Percentiles rank a stretch among this genome's conserved stretches.
Evolutionary conservation across 2,113 vertebrate genomes (phyloP).

Genomic region (Axis porcinus): DNA sequence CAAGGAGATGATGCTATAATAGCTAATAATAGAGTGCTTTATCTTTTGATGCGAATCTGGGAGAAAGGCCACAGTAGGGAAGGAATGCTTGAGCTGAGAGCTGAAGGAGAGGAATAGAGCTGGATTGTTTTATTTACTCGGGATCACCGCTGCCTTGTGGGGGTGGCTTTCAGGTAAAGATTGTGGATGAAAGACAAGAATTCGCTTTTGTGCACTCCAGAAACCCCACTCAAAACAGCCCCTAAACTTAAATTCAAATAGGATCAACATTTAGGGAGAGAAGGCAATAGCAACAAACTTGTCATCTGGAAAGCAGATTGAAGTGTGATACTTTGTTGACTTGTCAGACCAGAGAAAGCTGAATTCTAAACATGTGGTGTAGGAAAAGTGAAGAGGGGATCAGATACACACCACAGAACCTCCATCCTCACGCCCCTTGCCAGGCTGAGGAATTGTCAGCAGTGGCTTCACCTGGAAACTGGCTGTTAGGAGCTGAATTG

Average conservation of each 20-base stretch:
- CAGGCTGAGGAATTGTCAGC: not conserved
- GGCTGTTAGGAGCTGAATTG: not conserved
- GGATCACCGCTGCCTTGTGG: accelerated
- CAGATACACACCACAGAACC: accelerated
- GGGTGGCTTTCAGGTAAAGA: not conserved
- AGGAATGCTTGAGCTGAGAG: not conserved
- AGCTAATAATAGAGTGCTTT: not conserved
- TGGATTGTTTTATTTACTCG: accelerated
- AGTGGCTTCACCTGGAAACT: not conserved
- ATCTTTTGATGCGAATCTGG: not conserved
- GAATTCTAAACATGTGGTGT: not conserved
- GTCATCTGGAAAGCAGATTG: not conserved
- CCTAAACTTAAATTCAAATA: not conserved
- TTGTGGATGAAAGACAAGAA: not conserved
- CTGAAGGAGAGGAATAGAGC: not conserved
- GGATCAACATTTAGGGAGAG: not conserved
- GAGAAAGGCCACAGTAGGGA: not conserved
- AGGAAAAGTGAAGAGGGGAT: not conserved
- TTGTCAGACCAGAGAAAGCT: not conserved
- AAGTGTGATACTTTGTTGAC: not conserved
- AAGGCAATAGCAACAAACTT: no score
- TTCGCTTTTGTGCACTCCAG: not conserved
- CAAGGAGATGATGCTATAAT: not conserved
- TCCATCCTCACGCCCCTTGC: no score
- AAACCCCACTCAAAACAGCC: not conserved